Base-by-base conservation (phyloP, 2,113 vertebrate genomes). In the Thamnaconus septentrionalis region DNA sequence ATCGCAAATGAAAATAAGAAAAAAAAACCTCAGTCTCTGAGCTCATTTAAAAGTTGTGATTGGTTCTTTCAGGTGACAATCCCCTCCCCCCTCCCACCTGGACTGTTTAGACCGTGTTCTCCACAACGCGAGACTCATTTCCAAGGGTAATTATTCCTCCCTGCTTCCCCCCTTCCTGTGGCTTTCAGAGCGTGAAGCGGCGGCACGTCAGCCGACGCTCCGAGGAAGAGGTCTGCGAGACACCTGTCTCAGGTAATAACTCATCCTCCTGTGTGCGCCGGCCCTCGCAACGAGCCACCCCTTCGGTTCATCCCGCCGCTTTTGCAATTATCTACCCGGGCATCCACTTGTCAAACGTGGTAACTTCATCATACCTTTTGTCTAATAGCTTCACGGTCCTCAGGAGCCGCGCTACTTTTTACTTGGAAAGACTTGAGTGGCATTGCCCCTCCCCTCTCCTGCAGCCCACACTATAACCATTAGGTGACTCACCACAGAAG, bases 211-310 rank as follows among this genome's bases (percentile, higher is more conserved):
- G 61, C 73, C 72, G 53, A 18, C 68, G 72, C 68, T 78, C 51
- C 12, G 51, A 12, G 63, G 59, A 56, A 82, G 51, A 65, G 56
- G 68, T 72, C 66, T 49, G 62, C 69, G 85, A 80, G 75, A 89
- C 83, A 82, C 83, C 82, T 88, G 87, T 87, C 79, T 71, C 57
- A 75, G 64, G 79, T 82, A 86, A 87, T 85, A 89, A 79, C 59
- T 84, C 69, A 71, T 64, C 62, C 69, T 80, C 18, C 49, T 76
- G 66, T 61, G 64, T 42, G 11, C 8, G 10, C 47, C 46, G 55
- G 47, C 64, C 64, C 12, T 57, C 51, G 39, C 53, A 60, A 68
- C 41, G 11, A 71, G 47, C 41, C 46, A 50, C 52, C 56, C 42
- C 66, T 39, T 50, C 53, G 72, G 66, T 59, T 79, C 64, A 69